Evolutionary conservation across 2,888 invertebrate species (phyloP), one percentile per base, ranked within the genome.

Genomic region (Creontiades dilutus): DNA sequence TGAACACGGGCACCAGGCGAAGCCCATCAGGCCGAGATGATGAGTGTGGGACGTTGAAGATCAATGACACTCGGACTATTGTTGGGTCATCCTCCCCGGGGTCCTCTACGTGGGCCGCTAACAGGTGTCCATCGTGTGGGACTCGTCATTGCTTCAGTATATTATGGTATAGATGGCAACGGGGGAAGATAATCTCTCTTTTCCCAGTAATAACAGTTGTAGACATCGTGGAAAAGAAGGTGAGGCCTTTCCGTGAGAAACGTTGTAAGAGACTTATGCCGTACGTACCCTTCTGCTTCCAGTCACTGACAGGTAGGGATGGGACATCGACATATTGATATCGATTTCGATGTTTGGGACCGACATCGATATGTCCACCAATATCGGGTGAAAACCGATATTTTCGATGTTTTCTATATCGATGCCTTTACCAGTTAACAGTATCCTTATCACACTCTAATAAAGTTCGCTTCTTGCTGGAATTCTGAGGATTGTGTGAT

Each of bases 21-120:
- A 76, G 37, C 78, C 78, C 78, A 78, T 78, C 78, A 78, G 47
- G 78, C 37, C 78, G 78, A 76, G 76, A 76, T 76, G 76, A 76
- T 76, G 76, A 78, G 78, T 78, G 78, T 78, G 78, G 78, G 78
- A 78, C 78, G 78, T 11, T 78, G 46, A 78, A 78, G 78, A 46
- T 78, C 78, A 78, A 78, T 78, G 78, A 78, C 78, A 78, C 47
- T 78, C 19, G 16, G 47, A 78, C 78, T 47, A 78, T 78, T 78
- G 78, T 78, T 78, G 47, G 16, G 78, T 9, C 68, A 23, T 68
- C 68, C 68, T 23, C 23, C 16, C 47, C 47, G 2, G 0, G 16
- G 78, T 14, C 19, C 16, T 46, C 47, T 46, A 47, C 37, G 78
- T 78, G 78, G 78, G 78, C 13, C 11, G 78, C 47, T 46, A 46